Percentiles rank a stretch among this genome's conserved stretches.
Evolutionary conservation across 2,888 invertebrate genomes (phyloP).

Genomic region (Rotaria magnacalcarata): DNA sequence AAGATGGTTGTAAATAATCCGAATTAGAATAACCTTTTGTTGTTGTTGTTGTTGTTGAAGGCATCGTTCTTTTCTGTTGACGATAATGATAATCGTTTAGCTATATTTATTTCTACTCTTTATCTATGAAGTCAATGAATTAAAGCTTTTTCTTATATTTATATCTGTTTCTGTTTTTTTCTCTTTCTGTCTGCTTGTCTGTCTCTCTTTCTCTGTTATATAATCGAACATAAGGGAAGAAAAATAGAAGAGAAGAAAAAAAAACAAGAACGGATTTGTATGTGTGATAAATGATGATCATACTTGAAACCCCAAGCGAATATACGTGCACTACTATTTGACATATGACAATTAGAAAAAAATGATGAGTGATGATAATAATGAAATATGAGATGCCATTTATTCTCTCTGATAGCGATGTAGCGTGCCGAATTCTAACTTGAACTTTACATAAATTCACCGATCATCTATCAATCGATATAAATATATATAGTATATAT

Average conservation of each 20-base stretch:
- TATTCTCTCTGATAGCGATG: not conserved
- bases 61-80: not conserved
- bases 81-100: not conserved
- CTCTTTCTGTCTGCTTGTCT: not conserved
- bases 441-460: not conserved
- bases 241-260: not conserved
- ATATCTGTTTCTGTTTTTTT: too few relatives aligned
- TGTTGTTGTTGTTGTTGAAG: not conserved
- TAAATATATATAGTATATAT: not conserved
- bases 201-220: too few relatives aligned
- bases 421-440: not conserved
- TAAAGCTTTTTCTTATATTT: not conserved
- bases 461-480: not conserved
- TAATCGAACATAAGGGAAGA: not conserved
- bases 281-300: constrained; percentile 18
- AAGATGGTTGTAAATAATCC: not conserved
- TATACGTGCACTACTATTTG: not conserved
- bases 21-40: not conserved
- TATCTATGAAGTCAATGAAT: not conserved
- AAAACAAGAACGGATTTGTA: not conserved
- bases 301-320: not conserved
- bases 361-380: not conserved
- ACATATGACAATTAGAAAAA: not conserved
- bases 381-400: not conserved
- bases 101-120: not conserved